Evolutionary conservation across 2,888 invertebrate species (phyloP).

Genomic region (Apantesis nais): DNA sequence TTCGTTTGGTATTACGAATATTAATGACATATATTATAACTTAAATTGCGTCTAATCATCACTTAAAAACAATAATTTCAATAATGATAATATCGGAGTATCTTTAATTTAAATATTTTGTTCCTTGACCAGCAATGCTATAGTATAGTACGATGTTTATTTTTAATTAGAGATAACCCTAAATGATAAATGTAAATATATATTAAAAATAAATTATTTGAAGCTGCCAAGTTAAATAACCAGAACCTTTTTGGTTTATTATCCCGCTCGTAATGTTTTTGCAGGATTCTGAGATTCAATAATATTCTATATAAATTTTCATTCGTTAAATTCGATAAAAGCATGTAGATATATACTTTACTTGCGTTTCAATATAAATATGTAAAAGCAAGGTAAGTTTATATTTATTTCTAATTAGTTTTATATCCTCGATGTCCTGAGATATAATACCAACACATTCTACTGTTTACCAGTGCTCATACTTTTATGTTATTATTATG

Average conservation of each 20-base stretch:
- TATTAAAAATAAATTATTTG: not conserved
- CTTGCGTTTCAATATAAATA: too few relatives aligned
- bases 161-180: not conserved
- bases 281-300: not conserved
- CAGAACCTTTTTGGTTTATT: not conserved
- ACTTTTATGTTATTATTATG: too few relatives aligned
- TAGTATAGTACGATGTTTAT: not conserved
- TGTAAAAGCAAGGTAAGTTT: too few relatives aligned
- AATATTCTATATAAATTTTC: not conserved
- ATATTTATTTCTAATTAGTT: too few relatives aligned
- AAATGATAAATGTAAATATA: not conserved
- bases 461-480: too few relatives aligned
- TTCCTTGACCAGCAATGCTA: not conserved
- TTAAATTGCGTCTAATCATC: not conserved
- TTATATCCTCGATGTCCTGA: too few relatives aligned
- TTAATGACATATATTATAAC: not conserved
- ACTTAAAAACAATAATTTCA: not conserved
- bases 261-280: not conserved
- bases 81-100: not conserved
- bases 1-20: not conserved
- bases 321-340: too few relatives aligned
- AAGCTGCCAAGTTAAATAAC: not conserved
- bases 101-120: not conserved
- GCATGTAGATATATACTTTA: too few relatives aligned
- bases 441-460: too few relatives aligned